Evolutionary conservation across 2,113 vertebrate genomes (phyloP).

Genomic region (Agapornis roseicollis): DNA sequence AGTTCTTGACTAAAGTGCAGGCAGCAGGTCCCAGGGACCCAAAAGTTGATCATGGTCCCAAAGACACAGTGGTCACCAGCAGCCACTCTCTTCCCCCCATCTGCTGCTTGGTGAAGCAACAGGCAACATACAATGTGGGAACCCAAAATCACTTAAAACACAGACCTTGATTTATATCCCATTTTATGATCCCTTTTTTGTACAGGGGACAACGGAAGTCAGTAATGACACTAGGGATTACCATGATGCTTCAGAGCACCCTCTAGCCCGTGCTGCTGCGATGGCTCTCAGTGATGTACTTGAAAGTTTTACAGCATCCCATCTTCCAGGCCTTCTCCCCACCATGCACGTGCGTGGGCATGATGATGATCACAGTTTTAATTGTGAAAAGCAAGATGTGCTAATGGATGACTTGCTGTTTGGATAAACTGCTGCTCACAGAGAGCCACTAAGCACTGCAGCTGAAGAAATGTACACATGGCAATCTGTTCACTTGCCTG

Average conservation of each 20-base stretch:
- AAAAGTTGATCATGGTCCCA: not conserved
- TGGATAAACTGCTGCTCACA: not conserved
- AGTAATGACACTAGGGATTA: no score
- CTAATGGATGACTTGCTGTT: not conserved
- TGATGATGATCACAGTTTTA: not conserved
- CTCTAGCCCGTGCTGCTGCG: no score
- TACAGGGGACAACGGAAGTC: not conserved
- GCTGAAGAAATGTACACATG: not conserved
- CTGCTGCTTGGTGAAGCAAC: no score
- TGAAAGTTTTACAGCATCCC: not conserved
- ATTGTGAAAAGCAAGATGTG: not conserved
- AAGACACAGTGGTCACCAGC: no score
- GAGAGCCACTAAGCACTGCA: not conserved
- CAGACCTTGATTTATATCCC: not conserved
- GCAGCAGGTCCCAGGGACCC: not conserved
- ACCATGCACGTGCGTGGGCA: fast-evolving
- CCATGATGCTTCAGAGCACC: not conserved
- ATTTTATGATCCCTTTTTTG: not conserved
- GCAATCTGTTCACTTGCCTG: not conserved
- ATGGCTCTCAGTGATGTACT: not conserved
- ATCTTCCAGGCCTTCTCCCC: no score
- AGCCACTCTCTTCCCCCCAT: not conserved
- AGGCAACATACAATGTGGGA: not conserved
- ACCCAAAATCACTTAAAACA: not conserved
- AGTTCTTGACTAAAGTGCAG: not conserved